Base-by-base conservation (phyloP, 2,888 invertebrate genomes). In the Drosophila infuscata region DNA sequence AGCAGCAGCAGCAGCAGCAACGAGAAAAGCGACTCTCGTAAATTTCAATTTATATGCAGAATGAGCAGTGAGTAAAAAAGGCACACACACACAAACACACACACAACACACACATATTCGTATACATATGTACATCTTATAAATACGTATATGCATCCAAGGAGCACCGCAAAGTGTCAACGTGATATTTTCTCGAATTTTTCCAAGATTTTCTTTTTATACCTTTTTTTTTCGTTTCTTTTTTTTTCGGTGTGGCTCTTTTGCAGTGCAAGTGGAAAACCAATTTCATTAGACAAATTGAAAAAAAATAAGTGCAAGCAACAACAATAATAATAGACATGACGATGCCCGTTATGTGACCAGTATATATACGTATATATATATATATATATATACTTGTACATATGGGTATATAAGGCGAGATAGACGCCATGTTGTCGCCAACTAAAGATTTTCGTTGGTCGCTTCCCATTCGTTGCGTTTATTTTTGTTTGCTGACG, bases 21-120 rank as follows among this genome's bases (percentile, higher is more conserved):
- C 48, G 57, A 43, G 64, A 43, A 53, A 63, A 48, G 54, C 63
- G 75, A 73, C 69, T 60, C 79, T 81, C 76, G 78, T 83, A 92
- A 92, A 92, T 92, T 92, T 91, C 92, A 92, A 92, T 92, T 92
- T 92, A 92, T 92, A 92, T 92, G 92, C 92, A 92, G 89, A 90
- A 91, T 80, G 90, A 83, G 79, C 82, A 73, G 78, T 81, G 85
- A 79, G 76, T 74, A 74, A 81, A 89, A 80, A 76, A 65, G 30
- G 36, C 57, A 57, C 46, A 51, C 63, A 67, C 62, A 67, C 58
- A 41, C 52, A 53, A n/a, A n/a, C 59, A 58, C 36, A 7, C 48
- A 46, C 57, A 64, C 58, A 64, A 56, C 29, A 41, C 30, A 36
- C 49, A 59, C 53, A 59, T 54, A 58, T 52, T 57, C 51, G 60